Evolutionary conservation across 2,113 vertebrate species (phyloP).

Genomic region (Myodes glareolus): DNA sequence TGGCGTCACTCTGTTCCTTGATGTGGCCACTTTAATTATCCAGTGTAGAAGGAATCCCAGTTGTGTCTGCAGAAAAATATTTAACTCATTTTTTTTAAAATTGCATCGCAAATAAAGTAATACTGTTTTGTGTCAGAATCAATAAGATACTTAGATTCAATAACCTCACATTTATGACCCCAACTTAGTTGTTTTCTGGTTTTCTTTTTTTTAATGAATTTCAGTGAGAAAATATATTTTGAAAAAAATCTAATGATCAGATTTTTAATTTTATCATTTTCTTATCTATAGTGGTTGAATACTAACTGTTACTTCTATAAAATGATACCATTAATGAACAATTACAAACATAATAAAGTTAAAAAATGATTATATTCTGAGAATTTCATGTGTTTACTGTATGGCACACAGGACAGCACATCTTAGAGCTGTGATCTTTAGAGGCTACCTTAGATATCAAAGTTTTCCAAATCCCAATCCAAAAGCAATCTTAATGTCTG

Average conservation of each 20-base stretch:
- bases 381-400: neutral
- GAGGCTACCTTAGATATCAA: neutral
- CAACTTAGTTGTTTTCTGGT: neutral
- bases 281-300: neutral
- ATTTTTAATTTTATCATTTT: slow-evolving; percentile 12
- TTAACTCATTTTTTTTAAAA: slow-evolving; percentile 30
- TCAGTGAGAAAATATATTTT: neutral
- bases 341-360: neutral
- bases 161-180: neutral
- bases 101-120: neutral
- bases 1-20: neutral
- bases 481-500: neutral
- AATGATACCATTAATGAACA: neutral
- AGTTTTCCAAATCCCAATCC: neutral
- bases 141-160: neutral
- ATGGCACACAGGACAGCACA: neutral
- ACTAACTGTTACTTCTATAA: slow-evolving; percentile 1
- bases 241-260: neutral
- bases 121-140: neutral
- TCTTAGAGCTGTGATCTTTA: neutral
- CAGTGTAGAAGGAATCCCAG: neutral
- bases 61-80: slow-evolving; percentile 8
- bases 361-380: slow-evolving; percentile 34
- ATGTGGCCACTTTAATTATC: neutral
- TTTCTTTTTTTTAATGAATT: neutral